Evolutionary conservation across 1,140 invertebrate species (phyloP), one percentile per base, ranked within the genome.

Genomic region (Drosophila busckii): DNA sequence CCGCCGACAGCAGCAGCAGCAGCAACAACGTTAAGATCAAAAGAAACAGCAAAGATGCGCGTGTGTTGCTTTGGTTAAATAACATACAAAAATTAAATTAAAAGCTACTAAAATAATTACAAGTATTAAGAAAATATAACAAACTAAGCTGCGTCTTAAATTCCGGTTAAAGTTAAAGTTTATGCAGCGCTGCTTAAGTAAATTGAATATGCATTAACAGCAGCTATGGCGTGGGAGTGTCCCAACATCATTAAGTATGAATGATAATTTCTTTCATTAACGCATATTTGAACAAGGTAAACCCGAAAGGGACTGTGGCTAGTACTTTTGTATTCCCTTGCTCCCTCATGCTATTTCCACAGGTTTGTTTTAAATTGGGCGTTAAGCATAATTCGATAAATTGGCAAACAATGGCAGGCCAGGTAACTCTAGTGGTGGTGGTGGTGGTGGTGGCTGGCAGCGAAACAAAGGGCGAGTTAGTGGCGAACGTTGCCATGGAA

Each of bases 351-450:
- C 22, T 5, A n/a, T n/a, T n/a, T n/a, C n/a, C n/a, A n/a, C n/a
- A n/a, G 15, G 3, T 19, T 2, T 44, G 16, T 38, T 35, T 55
- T 13, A 46, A 40, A 54, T 34, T 40, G 23, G 28, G 37, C 64
- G 75, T 53, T 80, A 70, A 70, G 61, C 75, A 82, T 82, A 82
- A 82, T 75, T 82, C 69, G 69, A 82, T 82, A 75, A 75, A 83
- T 70, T 75, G 69, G 55, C 76, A 75, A 75, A 62, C 75, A 58
- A 29, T 28, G 42, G 26, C 34, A 35, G 22, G 7, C 45, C 54
- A 52, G 42, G 15, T 8, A 10, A 13, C 37, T 29, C 17, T 12
- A 48, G 34, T 37, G 58, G 28, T 45, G 23, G 10, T 12, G 10
- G 4, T 22, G 12, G 23, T n/a, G 7, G 4, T 8, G 20, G 15